These are phyloP conservation scores for Oryzias woworae DNA, from an alignment of 2,113 vertebrate species.

Conservation along the genomic window DNA sequence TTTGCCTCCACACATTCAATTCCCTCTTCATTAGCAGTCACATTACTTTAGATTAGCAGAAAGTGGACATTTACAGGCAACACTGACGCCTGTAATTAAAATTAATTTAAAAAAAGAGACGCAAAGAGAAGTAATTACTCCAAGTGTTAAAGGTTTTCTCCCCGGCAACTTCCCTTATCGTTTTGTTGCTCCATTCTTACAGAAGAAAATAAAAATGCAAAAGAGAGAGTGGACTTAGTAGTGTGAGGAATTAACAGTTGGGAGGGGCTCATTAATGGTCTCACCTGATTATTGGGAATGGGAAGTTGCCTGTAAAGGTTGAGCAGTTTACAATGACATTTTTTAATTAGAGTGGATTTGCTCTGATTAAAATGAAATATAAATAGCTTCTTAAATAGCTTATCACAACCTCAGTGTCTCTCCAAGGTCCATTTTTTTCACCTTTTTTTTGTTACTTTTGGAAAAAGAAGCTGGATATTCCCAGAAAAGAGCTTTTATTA, in stretches of 20 bases:
- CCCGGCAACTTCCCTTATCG: slow-evolving; percentile 76
- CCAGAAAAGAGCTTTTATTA: background rate
- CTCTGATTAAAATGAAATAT: slow-evolving; percentile 77
- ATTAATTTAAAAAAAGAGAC: slow-evolving; percentile 70
- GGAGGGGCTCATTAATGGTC: slow-evolving; percentile 73
- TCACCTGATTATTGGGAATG: slow-evolving; percentile 74
- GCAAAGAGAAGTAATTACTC: slow-evolving; percentile 77
- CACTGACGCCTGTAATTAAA: slow-evolving; percentile 73
- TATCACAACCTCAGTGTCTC: slow-evolving; percentile 58
- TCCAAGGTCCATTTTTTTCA: slow-evolving; percentile 15
- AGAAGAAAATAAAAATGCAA: slow-evolving; percentile 65
- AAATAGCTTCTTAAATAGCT: slow-evolving; percentile 74
- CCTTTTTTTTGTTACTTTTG: slow-evolving; percentile 5
- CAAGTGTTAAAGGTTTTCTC: slow-evolving; percentile 70
- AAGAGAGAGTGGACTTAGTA: slow-evolving; percentile 57
- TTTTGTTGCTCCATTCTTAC: slow-evolving; percentile 61
- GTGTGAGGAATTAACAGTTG: slow-evolving; percentile 62
- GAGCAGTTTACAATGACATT: slow-evolving; percentile 78
- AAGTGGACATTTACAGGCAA: slow-evolving; percentile 73
- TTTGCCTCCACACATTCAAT: slow-evolving; percentile 60
- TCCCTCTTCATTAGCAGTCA: slow-evolving; percentile 70
- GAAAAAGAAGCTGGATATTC: slow-evolving; percentile 10
- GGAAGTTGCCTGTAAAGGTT: slow-evolving; percentile 74
- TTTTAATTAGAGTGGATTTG: slow-evolving; percentile 82
- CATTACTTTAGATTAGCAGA: slow-evolving; percentile 74